A percentile compares a stretch with the other conserved stretches of the same genome.
phyloP scores from a whole-genome alignment of 2,797 vertebrate genomes.

The Manis javanica region DNA sequence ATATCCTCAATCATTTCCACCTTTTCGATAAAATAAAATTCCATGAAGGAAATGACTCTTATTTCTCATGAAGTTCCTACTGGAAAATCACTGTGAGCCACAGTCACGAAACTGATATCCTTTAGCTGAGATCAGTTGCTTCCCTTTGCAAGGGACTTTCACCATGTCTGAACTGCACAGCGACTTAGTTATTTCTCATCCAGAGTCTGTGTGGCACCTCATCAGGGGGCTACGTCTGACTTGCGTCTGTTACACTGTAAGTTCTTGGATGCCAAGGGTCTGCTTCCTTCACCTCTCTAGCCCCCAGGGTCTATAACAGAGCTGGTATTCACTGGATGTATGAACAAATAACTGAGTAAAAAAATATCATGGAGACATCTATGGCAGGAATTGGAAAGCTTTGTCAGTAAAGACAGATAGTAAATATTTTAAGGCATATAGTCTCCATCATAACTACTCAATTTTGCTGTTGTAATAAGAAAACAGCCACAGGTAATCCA shows the following conservation, averaged over 20 bases:
- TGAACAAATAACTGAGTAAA: neutral
- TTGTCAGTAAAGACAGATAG: neutral
- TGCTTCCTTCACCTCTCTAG: neutral
- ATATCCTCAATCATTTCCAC: slow-evolving; percentile 72
- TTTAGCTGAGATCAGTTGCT: neutral
- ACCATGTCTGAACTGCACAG: neutral
- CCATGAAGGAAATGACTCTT: slow-evolving; percentile 71
- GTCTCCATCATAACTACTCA: neutral
- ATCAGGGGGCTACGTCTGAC: neutral
- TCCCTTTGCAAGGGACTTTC: neutral
- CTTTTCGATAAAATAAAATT: slow-evolving; percentile 60
- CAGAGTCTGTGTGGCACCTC: fast-evolving
- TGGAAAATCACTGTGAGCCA: slow-evolving; percentile 45
- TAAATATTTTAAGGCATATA: neutral
- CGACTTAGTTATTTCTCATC: neutral
- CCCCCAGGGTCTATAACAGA: neutral
- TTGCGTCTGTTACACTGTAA: neutral
- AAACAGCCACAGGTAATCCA: neutral
- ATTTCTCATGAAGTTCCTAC: slow-evolving; percentile 57
- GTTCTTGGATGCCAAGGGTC: neutral
- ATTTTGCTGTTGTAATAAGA: neutral
- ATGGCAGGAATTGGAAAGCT: neutral
- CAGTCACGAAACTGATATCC: neutral
- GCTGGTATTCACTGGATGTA: neutral
- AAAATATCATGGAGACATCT: neutral